Evolutionary conservation across 2,888 invertebrate genomes (phyloP).

Genomic region (Temnothorax ravouxi): DNA sequence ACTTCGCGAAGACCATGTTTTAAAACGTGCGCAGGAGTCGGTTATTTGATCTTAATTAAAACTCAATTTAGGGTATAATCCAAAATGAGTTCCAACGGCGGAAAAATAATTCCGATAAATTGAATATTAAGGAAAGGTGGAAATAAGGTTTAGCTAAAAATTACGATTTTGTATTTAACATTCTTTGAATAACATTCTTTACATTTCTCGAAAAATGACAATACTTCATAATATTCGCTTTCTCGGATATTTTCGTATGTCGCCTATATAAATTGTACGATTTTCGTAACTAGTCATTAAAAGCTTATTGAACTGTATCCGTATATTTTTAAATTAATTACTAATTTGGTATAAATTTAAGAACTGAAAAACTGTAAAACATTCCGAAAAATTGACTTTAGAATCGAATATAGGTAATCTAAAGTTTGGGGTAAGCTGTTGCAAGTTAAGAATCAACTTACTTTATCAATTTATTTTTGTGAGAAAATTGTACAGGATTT

Average conservation of each 20-base stretch:
- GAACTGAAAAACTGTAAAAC: not conserved
- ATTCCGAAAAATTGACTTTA: not conserved
- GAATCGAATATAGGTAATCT: not conserved
- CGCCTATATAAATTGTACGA: not conserved
- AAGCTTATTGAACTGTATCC: not conserved
- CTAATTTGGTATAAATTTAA: not conserved
- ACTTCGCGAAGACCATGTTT: not conserved
- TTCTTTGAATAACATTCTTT: conserved; percentile 9
- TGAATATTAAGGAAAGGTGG: not conserved
- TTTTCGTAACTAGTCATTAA: not conserved
- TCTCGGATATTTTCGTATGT: not conserved
- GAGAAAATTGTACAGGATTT: not conserved
- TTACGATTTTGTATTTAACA: not conserved
- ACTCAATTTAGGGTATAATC: not conserved
- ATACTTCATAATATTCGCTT: not conserved
- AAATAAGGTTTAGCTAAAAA: not conserved
- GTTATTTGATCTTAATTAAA: conserved; percentile 14
- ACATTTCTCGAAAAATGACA: not conserved
- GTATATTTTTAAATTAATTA: not conserved
- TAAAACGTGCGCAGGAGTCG: not conserved
- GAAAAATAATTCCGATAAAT: not conserved
- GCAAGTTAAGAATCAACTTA: too few species aligned
- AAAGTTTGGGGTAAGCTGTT: not conserved
- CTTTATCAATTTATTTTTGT: not conserved
- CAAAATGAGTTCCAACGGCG: not conserved